Evolutionary conservation across 2,797 vertebrate genomes (phyloP), one percentile per base, ranked within the genome.

Genomic region (Chelon labrosus): DNA sequence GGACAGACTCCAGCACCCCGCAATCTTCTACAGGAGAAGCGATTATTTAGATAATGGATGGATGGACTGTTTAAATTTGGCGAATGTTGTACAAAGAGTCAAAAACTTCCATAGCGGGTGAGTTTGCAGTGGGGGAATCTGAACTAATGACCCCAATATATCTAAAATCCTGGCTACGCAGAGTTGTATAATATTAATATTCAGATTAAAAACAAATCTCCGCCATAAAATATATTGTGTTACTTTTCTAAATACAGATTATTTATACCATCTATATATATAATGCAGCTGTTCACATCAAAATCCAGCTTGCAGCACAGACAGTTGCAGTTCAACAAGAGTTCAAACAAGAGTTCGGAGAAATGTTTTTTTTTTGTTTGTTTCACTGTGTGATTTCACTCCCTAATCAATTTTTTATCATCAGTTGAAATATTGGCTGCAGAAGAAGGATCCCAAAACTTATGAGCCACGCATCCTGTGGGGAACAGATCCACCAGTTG

Each of bases 321-420:
- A 75, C 70, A 54, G 65, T 64, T 55, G 52, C 42, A 49, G 83
- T 89, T 89, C 89, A 89, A 4, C 63, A 39, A 73, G 62, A 87
- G 86, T 90, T 89, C 81, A 90, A 25, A 50, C 25, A 57, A 70
- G 14, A 70, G 75, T 25, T 38, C 22, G 3, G 59, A 67, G 19
- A 5, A 63, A 51, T 31, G 8, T 14, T 46, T 38, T 42, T 42
- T 62, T 67, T 42, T n/a, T 80, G 37, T 47, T n/a, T 47, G 46
- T 47, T 64, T 80, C 35, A 39, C 22, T n/a, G 13, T 51, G 19
- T 65, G 20, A 53, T 78, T 73, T 69, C 11, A 68, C 19, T 73
- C 47, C 7, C 27, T 54, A 60, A 73, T 82, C 7, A 75, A 50
- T 70, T 49, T 80, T 71, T 77, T 47, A 71, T 73, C 17, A 71